Evolutionary conservation across 2,888 invertebrate genomes (phyloP), one percentile per base, ranked within the genome.

Genomic region (Clostera curtula): DNA sequence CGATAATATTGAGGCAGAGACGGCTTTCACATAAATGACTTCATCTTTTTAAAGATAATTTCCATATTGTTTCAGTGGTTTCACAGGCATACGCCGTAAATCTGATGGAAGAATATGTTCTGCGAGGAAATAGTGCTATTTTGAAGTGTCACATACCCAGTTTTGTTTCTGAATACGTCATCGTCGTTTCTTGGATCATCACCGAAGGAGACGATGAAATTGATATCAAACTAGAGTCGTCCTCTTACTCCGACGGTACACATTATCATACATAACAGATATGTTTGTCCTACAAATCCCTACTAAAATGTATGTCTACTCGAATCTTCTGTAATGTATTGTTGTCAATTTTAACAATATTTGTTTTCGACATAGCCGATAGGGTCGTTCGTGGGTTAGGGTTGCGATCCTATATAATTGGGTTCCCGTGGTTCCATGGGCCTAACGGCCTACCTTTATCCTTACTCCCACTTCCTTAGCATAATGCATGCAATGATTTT

Each of bases 111-210:
- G 95, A 95, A 82, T 93, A 95, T 80, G 93, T 95, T 51, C 87
- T 95, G 56, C 89, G 91, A 71, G 95, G 95, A 59, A 96, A 96
- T 84, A 91, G 94, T 55, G 95, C 93, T 58, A 92, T 95, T 74
- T 86, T 95, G 70, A 95, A 95, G 88, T 96, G 95, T 86, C 93
- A 94, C 84, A 94, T 96, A 74, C 95, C 95, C 56, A 93, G 93
- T 85, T 95, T 95, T 85, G 94, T 95, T 50, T 93, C 93, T 61
- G 95, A 96, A 85, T 95, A 93, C 79, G 93, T 95, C 59, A 86
- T 83, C 62, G 93, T 95, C 56, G 88, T 89, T 53, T 91, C 93
- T 54, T 96, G 95, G 95, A 87, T 93, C 71, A 90, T 93, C 85
- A 91, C 91, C 68, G 92, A 91, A 69, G 87, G 86, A 35, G 63